Evolutionary conservation across 2,888 invertebrate genomes (phyloP).

Genomic region (Lasioglossum villosulum): DNA sequence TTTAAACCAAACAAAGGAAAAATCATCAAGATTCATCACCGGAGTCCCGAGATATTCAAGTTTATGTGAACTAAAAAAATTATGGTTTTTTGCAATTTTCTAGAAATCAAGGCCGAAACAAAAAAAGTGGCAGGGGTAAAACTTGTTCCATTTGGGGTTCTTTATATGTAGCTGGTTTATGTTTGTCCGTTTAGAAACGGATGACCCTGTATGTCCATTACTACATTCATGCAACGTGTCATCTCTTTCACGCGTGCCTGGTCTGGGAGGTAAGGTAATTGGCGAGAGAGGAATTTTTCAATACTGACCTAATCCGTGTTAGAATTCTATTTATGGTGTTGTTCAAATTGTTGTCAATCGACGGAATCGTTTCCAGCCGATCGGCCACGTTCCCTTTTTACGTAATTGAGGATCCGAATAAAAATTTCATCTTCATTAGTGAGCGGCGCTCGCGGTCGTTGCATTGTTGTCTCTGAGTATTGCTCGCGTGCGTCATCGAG

Average conservation of each 20-base stretch:
- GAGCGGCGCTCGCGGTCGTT: not conserved
- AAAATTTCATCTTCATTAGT: not conserved
- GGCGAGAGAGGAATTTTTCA: not conserved
- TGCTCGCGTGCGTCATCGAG: not conserved
- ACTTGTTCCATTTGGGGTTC: too few species aligned
- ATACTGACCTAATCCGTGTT: not conserved
- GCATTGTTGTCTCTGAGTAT: not conserved
- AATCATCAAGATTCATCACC: too few species aligned
- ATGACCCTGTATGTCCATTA: not conserved
- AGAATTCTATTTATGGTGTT: not conserved
- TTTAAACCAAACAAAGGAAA: too few species aligned
- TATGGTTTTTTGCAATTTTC: too few species aligned
- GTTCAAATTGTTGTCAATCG: not conserved
- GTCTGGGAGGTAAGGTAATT: not conserved
- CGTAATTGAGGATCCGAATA: not conserved
- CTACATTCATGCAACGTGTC: constrained; percentile 10
- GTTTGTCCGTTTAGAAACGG: too few species aligned
- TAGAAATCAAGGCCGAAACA: too few species aligned
- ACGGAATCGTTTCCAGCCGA: not conserved
- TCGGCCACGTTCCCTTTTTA: not conserved
- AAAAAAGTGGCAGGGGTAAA: too few species aligned
- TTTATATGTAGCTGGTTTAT: too few species aligned
- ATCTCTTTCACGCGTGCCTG: not conserved
- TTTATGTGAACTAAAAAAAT: too few species aligned
- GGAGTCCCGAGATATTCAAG: too few species aligned